Evolutionary conservation across 1,140 invertebrate species (phyloP).

Genomic region (Trypoxylus dichotomus): DNA sequence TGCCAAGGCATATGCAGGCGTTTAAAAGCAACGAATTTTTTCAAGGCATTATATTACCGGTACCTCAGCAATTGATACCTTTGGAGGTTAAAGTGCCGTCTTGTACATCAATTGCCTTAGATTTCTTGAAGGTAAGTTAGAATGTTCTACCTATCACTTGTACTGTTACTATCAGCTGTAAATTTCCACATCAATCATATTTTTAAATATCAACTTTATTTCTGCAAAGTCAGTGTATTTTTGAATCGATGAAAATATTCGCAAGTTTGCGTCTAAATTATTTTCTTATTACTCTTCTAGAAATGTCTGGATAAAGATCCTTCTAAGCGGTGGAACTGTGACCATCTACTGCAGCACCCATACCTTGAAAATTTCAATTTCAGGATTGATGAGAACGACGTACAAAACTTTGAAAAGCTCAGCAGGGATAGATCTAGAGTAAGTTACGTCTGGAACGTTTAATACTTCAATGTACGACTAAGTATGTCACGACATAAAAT

Average conservation of each 20-base stretch:
- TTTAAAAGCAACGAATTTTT: conserved; percentile 97
- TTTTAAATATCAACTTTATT: too few species aligned
- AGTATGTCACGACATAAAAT: too few species aligned
- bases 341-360: conserved; percentile 84
- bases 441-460: conserved; percentile 41
- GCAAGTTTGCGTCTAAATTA: too few species aligned
- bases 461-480: not conserved
- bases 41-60: conserved; percentile 87
- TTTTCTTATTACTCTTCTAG: conserved; percentile 54
- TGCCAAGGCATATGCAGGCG: conserved; percentile 91
- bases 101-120: conserved; percentile 68
- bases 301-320: conserved; percentile 96
- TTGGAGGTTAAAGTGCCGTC: conserved; percentile 82
- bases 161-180: too few species aligned
- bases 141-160: conserved; percentile 15
- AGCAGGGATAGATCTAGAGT: conserved; percentile 64
- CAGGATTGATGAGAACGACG: conserved; percentile 70
- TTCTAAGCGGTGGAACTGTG: conserved; percentile 84
- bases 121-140: conserved; percentile 80
- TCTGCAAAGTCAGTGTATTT: too few species aligned
- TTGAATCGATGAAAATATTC: too few species aligned
- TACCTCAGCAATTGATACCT: conserved; percentile 79
- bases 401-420: conserved; percentile 71
- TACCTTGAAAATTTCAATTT: conserved; percentile 85
- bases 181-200: too few species aligned